phyloP scores from a whole-genome alignment of 1,140 invertebrate genomes.

The Plutomurus gul region DNA sequence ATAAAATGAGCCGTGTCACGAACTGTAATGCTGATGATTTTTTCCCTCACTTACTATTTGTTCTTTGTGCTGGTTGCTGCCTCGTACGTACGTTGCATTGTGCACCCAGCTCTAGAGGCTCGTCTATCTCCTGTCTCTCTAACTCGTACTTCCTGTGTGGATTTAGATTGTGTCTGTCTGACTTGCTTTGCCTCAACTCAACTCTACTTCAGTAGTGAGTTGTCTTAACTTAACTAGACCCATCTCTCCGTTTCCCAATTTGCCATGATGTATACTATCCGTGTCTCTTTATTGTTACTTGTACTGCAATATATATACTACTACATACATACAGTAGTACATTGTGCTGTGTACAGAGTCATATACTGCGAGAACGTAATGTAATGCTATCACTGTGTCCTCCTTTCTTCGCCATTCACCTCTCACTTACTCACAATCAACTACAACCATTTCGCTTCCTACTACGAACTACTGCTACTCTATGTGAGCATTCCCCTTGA shows the following conservation, averaged over 20 bases:
- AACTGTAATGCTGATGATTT: conserved; percentile 50
- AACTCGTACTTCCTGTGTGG: conserved; percentile 13
- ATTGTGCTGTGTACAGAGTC: neutral
- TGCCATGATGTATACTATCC: neutral
- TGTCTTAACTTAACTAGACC: neutral
- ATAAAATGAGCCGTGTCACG: conserved; percentile 51
- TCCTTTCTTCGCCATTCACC: conserved; percentile 4
- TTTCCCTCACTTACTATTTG: conserved; percentile 39
- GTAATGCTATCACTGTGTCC: neutral
- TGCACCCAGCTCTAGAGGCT: too few species aligned
- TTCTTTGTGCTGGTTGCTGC: neutral
- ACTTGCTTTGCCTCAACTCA: neutral
- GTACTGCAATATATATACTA: neutral
- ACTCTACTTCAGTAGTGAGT: neutral
- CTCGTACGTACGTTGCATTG: too few species aligned
- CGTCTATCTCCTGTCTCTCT: conserved; percentile 8
- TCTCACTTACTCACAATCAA: conserved; percentile 20
- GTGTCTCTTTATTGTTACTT: neutral
- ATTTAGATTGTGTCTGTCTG: conserved; percentile 5
- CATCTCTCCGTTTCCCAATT: neutral
- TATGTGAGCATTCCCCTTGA: neutral
- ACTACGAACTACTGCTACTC: too few species aligned
- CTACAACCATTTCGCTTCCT: neutral
- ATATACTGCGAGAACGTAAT: neutral
- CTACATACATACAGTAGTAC: neutral